Evolutionary conservation across 2,888 invertebrate species (phyloP), one percentile per base, ranked within the genome.

Genomic region (Colostygia pectinataria): DNA sequence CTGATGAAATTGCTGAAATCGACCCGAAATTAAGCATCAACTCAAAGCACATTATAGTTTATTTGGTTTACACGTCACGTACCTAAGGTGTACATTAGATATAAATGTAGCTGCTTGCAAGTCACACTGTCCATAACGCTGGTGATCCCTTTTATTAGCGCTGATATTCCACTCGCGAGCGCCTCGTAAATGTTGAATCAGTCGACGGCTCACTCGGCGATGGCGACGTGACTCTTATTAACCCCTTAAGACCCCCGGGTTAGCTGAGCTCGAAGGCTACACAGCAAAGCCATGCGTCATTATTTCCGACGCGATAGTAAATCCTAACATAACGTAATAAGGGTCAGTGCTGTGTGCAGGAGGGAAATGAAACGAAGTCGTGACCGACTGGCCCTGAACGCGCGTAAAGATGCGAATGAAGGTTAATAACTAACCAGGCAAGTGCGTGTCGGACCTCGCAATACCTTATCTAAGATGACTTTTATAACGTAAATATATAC

Each of bases 161-260:
- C n/a, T n/a, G n/a, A n/a, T n/a, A n/a, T n/a, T n/a, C n/a, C n/a
- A 23, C 32, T 10, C 33, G 29, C 40, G 6, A 13, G 29, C 38
- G 6, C 15, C 34, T 49, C 39, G 43, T 43, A 24, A 43, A 34
- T 29, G 43, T 49, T 43, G n/a, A 29, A 34, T 43, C 47, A 47
- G 40, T 34, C 15, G 42, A 38, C 20, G 15, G 31, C 49, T 36
- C 24, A 28, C 27, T 25, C 40, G 34, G 37, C 43, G 33, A 18
- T 38, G 34, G 37, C 43, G 33, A 18, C 37, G 46, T 40, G 31
- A 47, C 41, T 47, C 40, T 39, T 32, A 43, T 50, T n/a, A n/a
- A n/a, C n/a, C n/a, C n/a, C n/a, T n/a, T n/a, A n/a, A n/a, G n/a
- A n/a, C n/a, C n/a, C n/a, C n/a, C n/a, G n/a, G n/a, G n/a, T n/a